A percentile compares a stretch with the other conserved stretches of the same genome.
Evolutionary conservation across 2,113 vertebrate species (phyloP).

Genomic region (Laterallus jamaicensis): DNA sequence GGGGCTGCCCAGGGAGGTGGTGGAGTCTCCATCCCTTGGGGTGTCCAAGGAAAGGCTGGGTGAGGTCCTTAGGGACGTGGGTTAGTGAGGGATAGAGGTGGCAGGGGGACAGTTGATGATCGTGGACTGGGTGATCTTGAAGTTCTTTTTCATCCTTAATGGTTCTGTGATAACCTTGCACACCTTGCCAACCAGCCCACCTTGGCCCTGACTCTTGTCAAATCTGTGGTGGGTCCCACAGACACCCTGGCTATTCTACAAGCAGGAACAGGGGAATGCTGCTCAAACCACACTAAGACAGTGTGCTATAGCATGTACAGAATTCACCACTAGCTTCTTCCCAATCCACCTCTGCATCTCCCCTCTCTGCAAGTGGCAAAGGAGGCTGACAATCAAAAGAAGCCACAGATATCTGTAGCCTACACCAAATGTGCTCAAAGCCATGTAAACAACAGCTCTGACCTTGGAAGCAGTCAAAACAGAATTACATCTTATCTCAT

Average conservation of each 20-base stretch:
- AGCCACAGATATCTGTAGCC: constrained; percentile 33
- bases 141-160: too few species aligned
- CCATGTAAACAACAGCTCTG: constrained; percentile 43
- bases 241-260: not conserved
- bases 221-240: not conserved
- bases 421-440: not conserved
- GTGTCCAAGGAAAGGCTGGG: too few species aligned
- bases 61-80: too few species aligned
- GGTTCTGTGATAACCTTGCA: too few species aligned
- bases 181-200: not conserved
- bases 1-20: too few species aligned
- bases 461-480: constrained; percentile 62
- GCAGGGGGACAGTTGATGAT: too few species aligned
- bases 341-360: accelerated
- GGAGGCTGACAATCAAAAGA: not conserved
- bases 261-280: not conserved
- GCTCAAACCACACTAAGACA: not conserved
- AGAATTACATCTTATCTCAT: constrained; percentile 43
- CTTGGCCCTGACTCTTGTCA: not conserved
- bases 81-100: too few species aligned
- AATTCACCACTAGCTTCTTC: not conserved
- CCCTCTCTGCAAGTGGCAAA: not conserved
- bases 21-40: too few species aligned
- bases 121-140: too few species aligned
- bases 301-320: not conserved